phyloP scores from a whole-genome alignment of 2,113 vertebrate genomes.

The Coreoperca whiteheadi region DNA sequence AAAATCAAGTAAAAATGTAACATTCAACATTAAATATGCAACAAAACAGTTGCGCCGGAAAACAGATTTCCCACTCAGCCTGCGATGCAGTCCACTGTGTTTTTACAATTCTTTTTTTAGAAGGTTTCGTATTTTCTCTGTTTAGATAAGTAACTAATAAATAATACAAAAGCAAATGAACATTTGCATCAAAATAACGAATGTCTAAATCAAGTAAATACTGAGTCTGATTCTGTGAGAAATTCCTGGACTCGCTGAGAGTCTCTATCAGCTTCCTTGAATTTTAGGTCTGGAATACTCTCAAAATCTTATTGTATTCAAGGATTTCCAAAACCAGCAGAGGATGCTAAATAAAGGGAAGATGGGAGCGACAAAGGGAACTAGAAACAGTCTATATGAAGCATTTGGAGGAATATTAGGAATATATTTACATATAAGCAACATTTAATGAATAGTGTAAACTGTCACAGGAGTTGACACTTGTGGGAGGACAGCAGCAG shows the following conservation, averaged over 20 bases:
- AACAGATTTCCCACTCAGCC: not conserved
- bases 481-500: conserved; percentile 21
- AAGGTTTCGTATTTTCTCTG: not conserved
- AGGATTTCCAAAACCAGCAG: not conserved
- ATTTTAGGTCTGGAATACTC: not conserved
- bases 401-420: not conserved
- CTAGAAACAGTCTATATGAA: not conserved
- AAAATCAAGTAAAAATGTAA: not conserved
- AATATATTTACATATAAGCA: not conserved
- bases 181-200: not conserved
- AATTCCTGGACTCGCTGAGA: not conserved
- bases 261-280: not conserved
- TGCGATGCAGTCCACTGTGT: not conserved
- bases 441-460: conserved; percentile 8
- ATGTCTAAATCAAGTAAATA: not conserved
- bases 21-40: not conserved
- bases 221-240: not conserved
- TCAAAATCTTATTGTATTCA: not conserved
- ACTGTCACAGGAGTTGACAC: not conserved
- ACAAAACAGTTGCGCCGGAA: not conserved
- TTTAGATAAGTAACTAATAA: not conserved
- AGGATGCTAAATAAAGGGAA: not conserved
- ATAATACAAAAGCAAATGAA: not conserved
- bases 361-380: not conserved
- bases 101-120: not conserved